These are phyloP conservation scores for Eupristina koningsbergeri DNA, from an alignment of 1,140 invertebrate genomes.

Conservation along the genomic window DNA sequence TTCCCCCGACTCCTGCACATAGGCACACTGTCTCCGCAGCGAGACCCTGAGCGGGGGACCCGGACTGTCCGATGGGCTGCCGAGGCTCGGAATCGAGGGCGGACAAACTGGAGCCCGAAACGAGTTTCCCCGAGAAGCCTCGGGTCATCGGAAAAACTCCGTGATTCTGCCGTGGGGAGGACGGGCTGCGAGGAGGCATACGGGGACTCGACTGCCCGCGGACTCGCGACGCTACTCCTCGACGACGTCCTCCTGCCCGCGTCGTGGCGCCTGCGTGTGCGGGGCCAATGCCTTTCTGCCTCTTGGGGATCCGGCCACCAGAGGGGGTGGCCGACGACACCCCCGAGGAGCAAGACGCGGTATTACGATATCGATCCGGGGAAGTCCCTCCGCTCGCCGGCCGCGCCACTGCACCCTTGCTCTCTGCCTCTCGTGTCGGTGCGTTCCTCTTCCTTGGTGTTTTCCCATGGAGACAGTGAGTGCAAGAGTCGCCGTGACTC, in stretches of 20 bases:
- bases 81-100: neutral
- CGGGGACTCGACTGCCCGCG: constrained; percentile 8
- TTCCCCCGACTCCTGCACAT: too few relatives aligned
- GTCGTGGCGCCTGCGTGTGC: constrained; percentile 17
- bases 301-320: constrained; percentile 21
- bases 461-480: too few relatives aligned
- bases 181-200: neutral
- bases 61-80: too few relatives aligned
- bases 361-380: constrained; percentile 40
- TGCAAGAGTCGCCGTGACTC: too few relatives aligned
- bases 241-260: neutral
- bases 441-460: neutral
- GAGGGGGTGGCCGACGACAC: constrained; percentile 23
- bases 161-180: too few relatives aligned
- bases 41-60: too few relatives aligned
- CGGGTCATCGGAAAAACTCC: too few relatives aligned
- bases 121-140: too few relatives aligned
- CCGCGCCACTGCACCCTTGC: constrained; percentile 50
- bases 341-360: neutral
- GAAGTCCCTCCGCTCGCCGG: constrained; percentile 22
- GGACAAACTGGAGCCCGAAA: too few relatives aligned
- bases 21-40: too few relatives aligned
- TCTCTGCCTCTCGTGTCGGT: too few relatives aligned
- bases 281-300: constrained; percentile 29
- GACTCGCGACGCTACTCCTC: neutral